Evolutionary conservation across 1,140 invertebrate species (phyloP).

Genomic region (Euwallacea similis): DNA sequence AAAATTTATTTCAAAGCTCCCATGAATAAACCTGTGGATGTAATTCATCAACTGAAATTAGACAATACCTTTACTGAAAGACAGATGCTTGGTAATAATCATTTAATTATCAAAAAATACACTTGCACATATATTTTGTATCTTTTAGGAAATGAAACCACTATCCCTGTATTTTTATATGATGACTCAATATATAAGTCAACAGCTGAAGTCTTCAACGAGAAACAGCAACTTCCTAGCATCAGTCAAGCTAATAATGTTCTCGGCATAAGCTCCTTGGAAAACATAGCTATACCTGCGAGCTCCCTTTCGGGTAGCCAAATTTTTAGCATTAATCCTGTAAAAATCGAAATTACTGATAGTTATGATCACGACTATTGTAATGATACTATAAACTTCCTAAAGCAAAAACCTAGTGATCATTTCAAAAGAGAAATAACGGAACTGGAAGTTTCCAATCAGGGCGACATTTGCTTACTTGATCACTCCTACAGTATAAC

Average conservation of each 20-base stretch:
- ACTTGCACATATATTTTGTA: not conserved
- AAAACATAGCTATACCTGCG: not conserved
- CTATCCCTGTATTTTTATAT: slow-evolving; percentile 70
- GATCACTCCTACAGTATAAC: slow-evolving; percentile 44
- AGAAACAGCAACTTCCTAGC: slow-evolving; percentile 8
- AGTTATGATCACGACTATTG: slow-evolving; percentile 44
- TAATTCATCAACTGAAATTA: slow-evolving; percentile 81
- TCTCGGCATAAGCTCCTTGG: not conserved
- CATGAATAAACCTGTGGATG: slow-evolving; percentile 75
- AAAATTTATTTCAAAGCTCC: slow-evolving; percentile 77
- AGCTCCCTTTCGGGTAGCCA: not conserved
- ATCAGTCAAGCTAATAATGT: not conserved
- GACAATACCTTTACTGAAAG: slow-evolving; percentile 84
- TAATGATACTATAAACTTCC: slow-evolving; percentile 28
- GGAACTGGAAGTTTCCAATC: not conserved
- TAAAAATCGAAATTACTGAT: slow-evolving; percentile 11
- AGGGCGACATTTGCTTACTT: slow-evolving; percentile 7
- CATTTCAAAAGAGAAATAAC: not conserved
- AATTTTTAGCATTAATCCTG: not conserved
- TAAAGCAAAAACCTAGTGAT: not conserved
- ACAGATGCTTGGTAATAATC: slow-evolving; percentile 69
- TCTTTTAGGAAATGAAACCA: slow-evolving; percentile 65
- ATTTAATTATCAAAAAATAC: not conserved
- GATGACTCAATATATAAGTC: slow-evolving; percentile 23
- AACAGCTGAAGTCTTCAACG: not conserved